Evolutionary conservation across 2,888 invertebrate species (phyloP), one percentile per base, ranked within the genome.

Genomic region (Abrostola triplasia): DNA sequence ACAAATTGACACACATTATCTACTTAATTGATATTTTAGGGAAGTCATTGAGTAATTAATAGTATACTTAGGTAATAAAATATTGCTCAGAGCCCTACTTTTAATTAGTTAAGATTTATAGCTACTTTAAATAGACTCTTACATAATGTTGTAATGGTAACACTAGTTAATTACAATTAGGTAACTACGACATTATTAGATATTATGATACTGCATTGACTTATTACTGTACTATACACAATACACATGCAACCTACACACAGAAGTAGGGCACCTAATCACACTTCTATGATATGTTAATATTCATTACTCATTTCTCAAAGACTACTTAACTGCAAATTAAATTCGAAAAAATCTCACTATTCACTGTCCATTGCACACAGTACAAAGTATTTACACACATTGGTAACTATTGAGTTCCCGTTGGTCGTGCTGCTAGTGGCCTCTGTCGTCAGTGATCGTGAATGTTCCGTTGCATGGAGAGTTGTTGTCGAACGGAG

Each of bases 391-490:
- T 68, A 61, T 59, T 44, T 61, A 70, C 60, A 59, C 65, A 58
- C 36, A 65, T 67, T 56, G 63, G 51, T 60, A 66, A 70, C 44
- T 59, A n/a, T 61, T n/a, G 13, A 51, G 38, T 53, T 67, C 49
- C 49, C 58, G 42, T 36, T n/a, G 37, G 38, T 36, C 35, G 38
- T 37, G 50, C 12, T 58, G 67, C 84, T 91, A 92, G 76, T 88
- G 91, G 82, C 92, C 92, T 90, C 92, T 93, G 47, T 92, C 92
- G 83, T 92, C 90, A 36, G 89, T 86, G 36, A 89, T 79, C 7
- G 92, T 90, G 69, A 94, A 93, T 57, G 93, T 92, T 51, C 93
- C 94, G 70, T 92, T 93, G 83, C 90, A 89, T 24, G 90, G 86
- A 1, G 91, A 84, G 44, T 81, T 81, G 71, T 70, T 88, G 58